These are phyloP conservation scores for Gorilla gorilla DNA, from an alignment of 2,113 vertebrate species.

Conservation along the genomic window DNA sequence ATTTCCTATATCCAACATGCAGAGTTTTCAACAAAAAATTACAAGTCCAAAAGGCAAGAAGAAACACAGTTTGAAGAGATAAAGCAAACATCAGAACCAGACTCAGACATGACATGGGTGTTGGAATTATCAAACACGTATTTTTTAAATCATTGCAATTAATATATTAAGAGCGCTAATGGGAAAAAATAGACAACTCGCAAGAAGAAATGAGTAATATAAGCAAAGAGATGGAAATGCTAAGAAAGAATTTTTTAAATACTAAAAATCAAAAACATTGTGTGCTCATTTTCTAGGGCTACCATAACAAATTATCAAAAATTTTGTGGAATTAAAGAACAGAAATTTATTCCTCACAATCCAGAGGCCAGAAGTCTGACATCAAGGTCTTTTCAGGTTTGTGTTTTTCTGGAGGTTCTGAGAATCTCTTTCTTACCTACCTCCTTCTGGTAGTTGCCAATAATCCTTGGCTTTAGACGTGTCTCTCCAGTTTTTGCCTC, in stretches of 20 bases:
- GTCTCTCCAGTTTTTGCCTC: background rate
- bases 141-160: background rate
- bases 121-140: background rate
- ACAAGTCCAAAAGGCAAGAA: background rate
- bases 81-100: background rate
- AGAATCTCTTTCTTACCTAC: background rate
- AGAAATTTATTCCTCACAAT: background rate
- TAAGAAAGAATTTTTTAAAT: background rate
- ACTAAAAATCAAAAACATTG: background rate
- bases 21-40: conserved; percentile 30
- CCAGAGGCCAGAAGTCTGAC: background rate
- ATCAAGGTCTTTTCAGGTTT: background rate
- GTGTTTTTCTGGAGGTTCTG: background rate
- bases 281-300: background rate
- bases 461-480: background rate
- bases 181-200: background rate
- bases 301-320: background rate
- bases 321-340: background rate
- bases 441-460: background rate
- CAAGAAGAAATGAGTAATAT: background rate
- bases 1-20: background rate
- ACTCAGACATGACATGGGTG: background rate
- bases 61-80: background rate
- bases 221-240: background rate
- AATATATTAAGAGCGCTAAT: background rate